Evolutionary conservation across 30 jellyfish, hydroid and myxozoan species (phyloP).

Genomic region (Cassiopea andromeda): DNA sequence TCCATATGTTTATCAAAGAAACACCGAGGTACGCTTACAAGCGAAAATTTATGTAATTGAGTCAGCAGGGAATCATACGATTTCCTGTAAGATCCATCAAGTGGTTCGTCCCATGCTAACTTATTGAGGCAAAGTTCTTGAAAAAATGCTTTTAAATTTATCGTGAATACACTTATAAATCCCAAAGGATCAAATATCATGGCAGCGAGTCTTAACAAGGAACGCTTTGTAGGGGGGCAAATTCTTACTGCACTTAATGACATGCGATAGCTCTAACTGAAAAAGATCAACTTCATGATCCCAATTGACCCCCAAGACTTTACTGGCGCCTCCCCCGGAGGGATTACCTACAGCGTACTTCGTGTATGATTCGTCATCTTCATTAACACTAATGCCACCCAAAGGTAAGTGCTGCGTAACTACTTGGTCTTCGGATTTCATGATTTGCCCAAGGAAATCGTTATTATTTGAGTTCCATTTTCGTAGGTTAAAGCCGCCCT

Average conservation of each 20-base stretch:
- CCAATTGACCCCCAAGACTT: conserved; percentile 66
- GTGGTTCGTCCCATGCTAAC: conserved; percentile 72
- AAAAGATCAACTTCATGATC: conserved; percentile 46
- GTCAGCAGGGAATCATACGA: conserved; percentile 34
- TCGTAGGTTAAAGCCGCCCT: conserved; percentile 67
- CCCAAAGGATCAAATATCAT: conserved; percentile 88
- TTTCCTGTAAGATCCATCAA: conserved; percentile 19
- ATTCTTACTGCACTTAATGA: conserved; percentile 32
- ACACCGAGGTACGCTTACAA: conserved; percentile 33
- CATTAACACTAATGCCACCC: neutral
- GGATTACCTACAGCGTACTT: conserved; percentile 16
- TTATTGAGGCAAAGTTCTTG: conserved; percentile 73
- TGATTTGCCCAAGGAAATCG: conserved; percentile 30
- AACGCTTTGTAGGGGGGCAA: conserved; percentile 64
- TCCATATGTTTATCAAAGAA: conserved; percentile 19
- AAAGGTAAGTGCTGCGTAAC: neutral
- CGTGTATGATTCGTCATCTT: neutral
- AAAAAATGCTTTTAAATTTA: conserved; percentile 58
- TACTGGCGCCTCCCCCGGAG: neutral
- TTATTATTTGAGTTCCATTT: conserved; percentile 14
- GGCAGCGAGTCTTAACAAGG: conserved; percentile 34
- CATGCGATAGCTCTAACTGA: conserved; percentile 25
- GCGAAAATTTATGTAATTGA: conserved; percentile 11
- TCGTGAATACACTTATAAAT: conserved; percentile 38
- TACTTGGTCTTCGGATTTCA: neutral